Percentiles rank a stretch among this genome's conserved stretches.
phyloP scores from a whole-genome alignment of 2,888 invertebrate species.

The Heliconius ethilla region DNA sequence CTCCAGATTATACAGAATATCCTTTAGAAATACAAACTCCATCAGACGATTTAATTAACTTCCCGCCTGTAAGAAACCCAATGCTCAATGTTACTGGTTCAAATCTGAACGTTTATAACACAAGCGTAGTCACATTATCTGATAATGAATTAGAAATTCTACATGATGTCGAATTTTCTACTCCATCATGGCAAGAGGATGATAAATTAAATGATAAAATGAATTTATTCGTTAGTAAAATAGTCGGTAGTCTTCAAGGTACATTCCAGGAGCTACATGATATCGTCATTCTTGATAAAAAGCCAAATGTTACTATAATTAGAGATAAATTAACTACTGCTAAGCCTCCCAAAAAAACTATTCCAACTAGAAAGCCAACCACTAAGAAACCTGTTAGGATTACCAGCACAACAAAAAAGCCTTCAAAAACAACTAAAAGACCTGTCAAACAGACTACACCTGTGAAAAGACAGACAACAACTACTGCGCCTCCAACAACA shows the following conservation, averaged over 20 bases:
- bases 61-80: constrained; percentile 93
- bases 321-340: constrained; percentile 63
- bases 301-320: constrained; percentile 66
- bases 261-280: constrained; percentile 91
- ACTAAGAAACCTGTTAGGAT: constrained; percentile 70
- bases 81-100: constrained; percentile 87
- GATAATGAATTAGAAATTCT: constrained; percentile 77
- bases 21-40: constrained; percentile 84
- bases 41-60: constrained; percentile 87
- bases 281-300: constrained; percentile 83
- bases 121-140: constrained; percentile 74
- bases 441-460: constrained; percentile 57
- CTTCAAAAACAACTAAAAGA: constrained; percentile 72
- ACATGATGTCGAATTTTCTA: constrained; percentile 86
- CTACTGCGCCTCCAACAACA: constrained; percentile 48
- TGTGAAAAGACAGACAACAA: constrained; percentile 50
- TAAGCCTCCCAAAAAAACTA: constrained; percentile 65
- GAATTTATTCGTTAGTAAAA: constrained; percentile 90
- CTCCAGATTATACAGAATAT: constrained; percentile 63
- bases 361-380: constrained; percentile 64
- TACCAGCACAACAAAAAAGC: constrained; percentile 66
- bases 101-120: constrained; percentile 73
- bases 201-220: constrained; percentile 89
- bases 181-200: constrained; percentile 89
- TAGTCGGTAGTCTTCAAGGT: constrained; percentile 90